Evolutionary conservation across 2,113 vertebrate genomes (phyloP).

Genomic region (Spea bombifrons): DNA sequence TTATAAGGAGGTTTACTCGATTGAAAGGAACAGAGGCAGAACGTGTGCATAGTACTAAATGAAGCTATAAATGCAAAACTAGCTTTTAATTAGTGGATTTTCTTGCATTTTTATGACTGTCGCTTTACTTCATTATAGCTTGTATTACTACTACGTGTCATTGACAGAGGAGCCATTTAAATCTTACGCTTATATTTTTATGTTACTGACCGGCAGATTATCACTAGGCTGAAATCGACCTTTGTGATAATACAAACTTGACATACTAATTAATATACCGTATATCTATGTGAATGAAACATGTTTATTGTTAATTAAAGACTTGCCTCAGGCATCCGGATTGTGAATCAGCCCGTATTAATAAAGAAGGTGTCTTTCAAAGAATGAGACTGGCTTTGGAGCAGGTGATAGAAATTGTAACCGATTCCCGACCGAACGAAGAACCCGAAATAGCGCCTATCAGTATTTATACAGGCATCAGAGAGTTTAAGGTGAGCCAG

Average conservation of each 20-base stretch:
- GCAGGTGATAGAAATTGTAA: conserved; percentile 95
- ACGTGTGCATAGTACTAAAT: too few species aligned
- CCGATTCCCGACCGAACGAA: conserved; percentile 76
- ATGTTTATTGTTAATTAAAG: conserved; percentile 63
- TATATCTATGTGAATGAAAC: not conserved
- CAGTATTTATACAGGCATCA: conserved; percentile 88
- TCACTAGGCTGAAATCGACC: too few species aligned
- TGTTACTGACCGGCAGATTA: too few species aligned
- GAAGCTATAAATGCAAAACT: too few species aligned
- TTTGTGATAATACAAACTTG: not conserved
- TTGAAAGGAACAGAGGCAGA: too few species aligned
- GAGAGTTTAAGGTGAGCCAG: conserved; percentile 85
- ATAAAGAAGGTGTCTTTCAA: conserved; percentile 94
- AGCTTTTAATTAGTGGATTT: too few species aligned
- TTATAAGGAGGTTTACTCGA: too few species aligned
- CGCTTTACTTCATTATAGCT: too few species aligned
- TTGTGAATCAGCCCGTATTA: conserved; percentile 93
- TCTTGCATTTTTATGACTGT: too few species aligned
- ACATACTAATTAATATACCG: not conserved
- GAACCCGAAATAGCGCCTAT: conserved; percentile 75
- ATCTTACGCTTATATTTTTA: too few species aligned
- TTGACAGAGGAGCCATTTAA: too few species aligned
- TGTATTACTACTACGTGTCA: too few species aligned
- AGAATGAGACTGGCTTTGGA: conserved; percentile 92
- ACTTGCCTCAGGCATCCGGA: conserved; percentile 97